Conservation (phyloP, 2,113 vertebrate genomes). For the Eira barbara region DNA sequence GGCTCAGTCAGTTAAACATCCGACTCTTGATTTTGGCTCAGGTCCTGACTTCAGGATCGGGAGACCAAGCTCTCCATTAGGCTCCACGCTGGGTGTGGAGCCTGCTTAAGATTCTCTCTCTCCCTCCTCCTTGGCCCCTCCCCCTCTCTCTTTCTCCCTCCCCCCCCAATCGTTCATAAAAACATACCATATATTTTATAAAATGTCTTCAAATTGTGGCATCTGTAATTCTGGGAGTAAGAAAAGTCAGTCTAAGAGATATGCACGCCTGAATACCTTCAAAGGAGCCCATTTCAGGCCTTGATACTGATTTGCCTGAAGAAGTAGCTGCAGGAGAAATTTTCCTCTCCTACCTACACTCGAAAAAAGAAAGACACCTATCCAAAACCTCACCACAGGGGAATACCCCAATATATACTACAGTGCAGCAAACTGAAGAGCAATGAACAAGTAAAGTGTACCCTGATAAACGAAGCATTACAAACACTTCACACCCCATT, state of each 20-base stretch:
- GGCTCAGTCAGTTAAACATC: neutral
- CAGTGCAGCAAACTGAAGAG: neutral
- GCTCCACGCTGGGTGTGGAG: neutral
- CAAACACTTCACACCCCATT: neutral
- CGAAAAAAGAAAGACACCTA: neutral
- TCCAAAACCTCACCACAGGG: neutral
- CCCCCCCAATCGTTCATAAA: neutral
- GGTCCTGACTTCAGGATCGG: neutral
- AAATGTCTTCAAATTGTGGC: neutral
- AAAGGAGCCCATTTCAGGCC: neutral
- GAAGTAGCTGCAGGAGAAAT: neutral
- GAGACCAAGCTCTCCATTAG: neutral
- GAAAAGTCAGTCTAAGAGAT: neutral
- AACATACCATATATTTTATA: neutral
- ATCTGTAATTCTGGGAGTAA: neutral
- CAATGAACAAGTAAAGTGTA: neutral
- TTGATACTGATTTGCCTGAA: neutral
- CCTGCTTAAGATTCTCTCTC: neutral
- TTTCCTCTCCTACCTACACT: neutral
- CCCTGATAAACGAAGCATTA: neutral
- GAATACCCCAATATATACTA: neutral
- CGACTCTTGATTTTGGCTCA: neutral
- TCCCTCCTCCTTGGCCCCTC: too few species aligned
- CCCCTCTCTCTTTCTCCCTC: rapidly evolving
- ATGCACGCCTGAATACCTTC: neutral